phyloP scores from a whole-genome alignment of 2,888 invertebrate species.

The Heliconius charithonia region DNA sequence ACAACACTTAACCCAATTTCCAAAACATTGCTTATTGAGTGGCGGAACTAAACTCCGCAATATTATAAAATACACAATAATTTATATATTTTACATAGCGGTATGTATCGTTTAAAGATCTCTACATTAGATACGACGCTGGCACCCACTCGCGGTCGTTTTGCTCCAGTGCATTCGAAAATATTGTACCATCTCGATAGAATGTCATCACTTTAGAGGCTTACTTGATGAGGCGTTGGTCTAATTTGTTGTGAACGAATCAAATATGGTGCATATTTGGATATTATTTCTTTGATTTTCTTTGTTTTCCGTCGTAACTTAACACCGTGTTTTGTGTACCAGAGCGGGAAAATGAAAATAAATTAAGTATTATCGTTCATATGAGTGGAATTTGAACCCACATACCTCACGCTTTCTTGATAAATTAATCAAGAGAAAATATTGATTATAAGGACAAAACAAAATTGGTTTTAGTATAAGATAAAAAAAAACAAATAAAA shows the following conservation, averaged over 20 bases:
- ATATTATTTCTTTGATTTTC: background rate
- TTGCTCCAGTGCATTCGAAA: constrained; percentile 63
- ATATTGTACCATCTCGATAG: constrained; percentile 71
- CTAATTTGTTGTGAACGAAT: background rate
- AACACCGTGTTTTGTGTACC: background rate
- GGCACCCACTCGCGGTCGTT: constrained; percentile 68
- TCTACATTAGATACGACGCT: constrained; percentile 62
- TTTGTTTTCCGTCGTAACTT: background rate
- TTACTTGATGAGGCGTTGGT: constrained; percentile 15
- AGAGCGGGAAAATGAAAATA: no score
- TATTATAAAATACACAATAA: background rate
- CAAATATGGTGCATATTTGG: background rate
- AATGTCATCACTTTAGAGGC: constrained; percentile 66
- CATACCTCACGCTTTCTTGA: no score
- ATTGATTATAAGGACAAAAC: no score
- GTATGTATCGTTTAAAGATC: constrained; percentile 64
- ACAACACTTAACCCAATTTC: background rate
- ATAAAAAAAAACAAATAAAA: no score
- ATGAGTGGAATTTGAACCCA: no score
- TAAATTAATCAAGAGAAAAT: no score
- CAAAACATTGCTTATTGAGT: background rate
- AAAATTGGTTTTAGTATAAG: no score
- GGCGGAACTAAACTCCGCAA: background rate
- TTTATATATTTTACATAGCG: constrained; percentile 36
- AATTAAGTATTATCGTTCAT: no score